A percentile compares a stretch with the other conserved stretches of the same genome.
Conservation (phyloP, 2,797 vertebrate species). For the Gymnopithys bicolor region DNA sequence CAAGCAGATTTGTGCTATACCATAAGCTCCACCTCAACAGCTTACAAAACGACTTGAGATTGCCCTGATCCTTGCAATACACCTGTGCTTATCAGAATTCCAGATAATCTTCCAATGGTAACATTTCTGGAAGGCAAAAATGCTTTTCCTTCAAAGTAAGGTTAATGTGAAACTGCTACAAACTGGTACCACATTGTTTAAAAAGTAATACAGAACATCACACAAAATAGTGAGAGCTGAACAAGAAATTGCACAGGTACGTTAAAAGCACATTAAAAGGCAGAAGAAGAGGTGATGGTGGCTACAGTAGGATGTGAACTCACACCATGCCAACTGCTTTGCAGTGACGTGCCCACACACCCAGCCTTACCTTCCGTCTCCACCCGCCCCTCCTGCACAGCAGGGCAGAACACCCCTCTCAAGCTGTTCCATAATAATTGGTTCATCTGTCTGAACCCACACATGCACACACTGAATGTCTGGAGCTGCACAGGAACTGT, state of each 20-base stretch:
- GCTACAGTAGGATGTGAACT: not conserved
- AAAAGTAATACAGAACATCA: not conserved
- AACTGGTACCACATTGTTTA: not conserved
- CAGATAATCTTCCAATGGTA: slow-evolving; percentile 38
- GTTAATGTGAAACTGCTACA: slow-evolving; percentile 1
- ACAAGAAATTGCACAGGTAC: not conserved
- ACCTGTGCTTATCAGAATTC: slow-evolving; percentile 68
- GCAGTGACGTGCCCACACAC: not conserved
- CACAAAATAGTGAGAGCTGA: not conserved
- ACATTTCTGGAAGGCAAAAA: slow-evolving; percentile 61
- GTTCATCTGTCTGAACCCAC: not conserved
- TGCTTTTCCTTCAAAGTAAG: slow-evolving; percentile 21
- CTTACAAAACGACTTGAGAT: slow-evolving; percentile 68
- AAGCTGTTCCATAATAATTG: accelerated
- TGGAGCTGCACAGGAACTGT: not conserved
- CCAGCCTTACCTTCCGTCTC: not conserved
- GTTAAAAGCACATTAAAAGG: not conserved
- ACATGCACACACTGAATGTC: accelerated
- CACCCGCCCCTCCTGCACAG: not conserved
- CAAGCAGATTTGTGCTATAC: not conserved
- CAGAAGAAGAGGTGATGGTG: not conserved
- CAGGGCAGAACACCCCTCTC: accelerated
- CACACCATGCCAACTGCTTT: accelerated
- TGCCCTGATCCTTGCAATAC: slow-evolving; percentile 58
- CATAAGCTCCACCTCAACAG: not conserved